Evolutionary conservation across 2,888 invertebrate species (phyloP).

Genomic region (Aethes cnicana): DNA sequence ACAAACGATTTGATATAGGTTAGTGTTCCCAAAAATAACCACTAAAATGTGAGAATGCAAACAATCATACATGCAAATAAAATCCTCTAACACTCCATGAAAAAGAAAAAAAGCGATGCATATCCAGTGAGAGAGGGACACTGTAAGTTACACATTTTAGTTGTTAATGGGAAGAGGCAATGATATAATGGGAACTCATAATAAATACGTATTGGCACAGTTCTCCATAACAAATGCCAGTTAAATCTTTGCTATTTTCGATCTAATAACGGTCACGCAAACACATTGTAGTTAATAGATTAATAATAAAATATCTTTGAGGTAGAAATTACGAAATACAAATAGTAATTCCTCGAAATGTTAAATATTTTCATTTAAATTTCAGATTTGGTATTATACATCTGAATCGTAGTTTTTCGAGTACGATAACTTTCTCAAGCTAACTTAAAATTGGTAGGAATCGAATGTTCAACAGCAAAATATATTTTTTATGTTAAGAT

Average conservation of each 20-base stretch:
- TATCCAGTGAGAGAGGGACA: conserved; percentile 53
- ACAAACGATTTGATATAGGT: conserved; percentile 45
- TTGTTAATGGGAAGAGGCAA: conserved; percentile 72
- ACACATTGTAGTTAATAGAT: conserved; percentile 36
- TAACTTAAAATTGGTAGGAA: no score
- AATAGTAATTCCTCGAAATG: no score
- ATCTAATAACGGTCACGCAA: conserved; percentile 54
- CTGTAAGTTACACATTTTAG: conserved; percentile 36
- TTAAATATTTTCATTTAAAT: no score
- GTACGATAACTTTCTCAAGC: no score
- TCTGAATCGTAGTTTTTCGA: no score
- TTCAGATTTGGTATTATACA: no score
- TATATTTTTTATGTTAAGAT: no score
- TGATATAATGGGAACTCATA: conserved; percentile 66
- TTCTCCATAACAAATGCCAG: conserved; percentile 53
- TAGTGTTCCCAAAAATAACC: conserved; percentile 54
- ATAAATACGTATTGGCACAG: conserved; percentile 67
- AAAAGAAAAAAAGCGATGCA: conserved; percentile 70
- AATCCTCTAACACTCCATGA: conserved; percentile 60
- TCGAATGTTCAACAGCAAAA: no score
- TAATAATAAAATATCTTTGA: background rate
- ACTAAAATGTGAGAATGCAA: conserved; percentile 69
- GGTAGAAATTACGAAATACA: no score
- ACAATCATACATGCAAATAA: conserved; percentile 79
- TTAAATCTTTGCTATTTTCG: conserved; percentile 54